Conservation (phyloP, 1,140 invertebrate species). For the Holcopasites calliopsidis region DNA sequence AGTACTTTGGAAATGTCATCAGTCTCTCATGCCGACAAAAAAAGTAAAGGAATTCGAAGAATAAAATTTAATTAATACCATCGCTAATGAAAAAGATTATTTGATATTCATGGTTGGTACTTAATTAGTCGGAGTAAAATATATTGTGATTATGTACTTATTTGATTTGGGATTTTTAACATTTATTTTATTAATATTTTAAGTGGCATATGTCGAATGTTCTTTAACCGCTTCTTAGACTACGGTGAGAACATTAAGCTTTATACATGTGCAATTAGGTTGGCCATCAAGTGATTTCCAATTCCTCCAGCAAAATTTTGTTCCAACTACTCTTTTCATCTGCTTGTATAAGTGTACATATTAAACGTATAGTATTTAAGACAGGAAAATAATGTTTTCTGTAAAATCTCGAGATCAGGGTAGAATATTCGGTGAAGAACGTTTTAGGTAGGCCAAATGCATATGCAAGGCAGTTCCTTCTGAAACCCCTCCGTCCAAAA, state of each 20-base stretch:
- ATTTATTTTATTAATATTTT: too few species aligned
- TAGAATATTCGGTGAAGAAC: neutral
- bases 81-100: too few species aligned
- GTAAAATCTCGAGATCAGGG: neutral
- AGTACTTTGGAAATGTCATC: too few species aligned
- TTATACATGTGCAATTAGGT: neutral
- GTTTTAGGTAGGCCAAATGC: neutral
- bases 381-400: neutral
- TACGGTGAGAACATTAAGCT: neutral
- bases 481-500: constrained; percentile 27
- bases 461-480: neutral
- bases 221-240: neutral
- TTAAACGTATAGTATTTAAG: neutral
- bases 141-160: too few species aligned
- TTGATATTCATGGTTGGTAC: too few species aligned
- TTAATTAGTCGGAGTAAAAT: too few species aligned
- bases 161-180: too few species aligned
- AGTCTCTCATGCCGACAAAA: too few species aligned
- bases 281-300: constrained; percentile 16
- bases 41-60: too few species aligned
- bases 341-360: neutral
- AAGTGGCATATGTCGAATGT: too few species aligned
- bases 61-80: too few species aligned
- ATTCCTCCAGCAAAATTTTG: neutral
- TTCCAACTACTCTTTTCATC: neutral